Evolutionary conservation across 2,113 vertebrate genomes (phyloP), one percentile per base, ranked within the genome.

Genomic region (Hepsetus odoe): DNA sequence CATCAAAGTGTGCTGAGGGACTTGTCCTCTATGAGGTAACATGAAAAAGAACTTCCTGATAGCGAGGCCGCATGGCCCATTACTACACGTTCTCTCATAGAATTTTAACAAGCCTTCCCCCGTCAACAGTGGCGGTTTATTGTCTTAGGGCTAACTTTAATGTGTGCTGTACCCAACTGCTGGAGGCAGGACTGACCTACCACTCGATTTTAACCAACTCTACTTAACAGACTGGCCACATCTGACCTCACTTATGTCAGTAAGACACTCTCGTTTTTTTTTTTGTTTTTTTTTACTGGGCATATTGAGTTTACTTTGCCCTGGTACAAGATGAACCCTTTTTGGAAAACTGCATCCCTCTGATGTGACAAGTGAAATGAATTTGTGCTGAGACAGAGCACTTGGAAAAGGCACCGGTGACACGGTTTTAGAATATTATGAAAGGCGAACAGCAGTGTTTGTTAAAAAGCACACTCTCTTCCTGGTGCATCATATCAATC

Each of bases 41-140:
- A 85, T 83, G 83, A 85, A 85, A 86, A 83, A 71, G 81, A 83
- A 79, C 79, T 86, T 84, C 69, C 77, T 86, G 69, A 81, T 66
- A 58, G 51, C 32, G 12, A 67, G 62, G 68, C 64, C 42, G 72
- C 64, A 64, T 22, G 24, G 72, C 76, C 80, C 76, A 74, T 85
- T 83, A 83, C 70, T 30, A 35, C 61, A 66, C 33, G 49, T 70
- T 68, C 65, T 55, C 83, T 81, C 76, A 80, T 76, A 35, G 79
- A 86, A 83, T 84, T 83, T 79, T 84, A 83, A 86, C 51, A 55
- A 84, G 78, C 61, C 80, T 32, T 71, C 55, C 79, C 58, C 49
- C 59, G 59, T 56, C 74, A 38, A 28, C 46, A 6, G 24, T 44
- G 30, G 46, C 53, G 62, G 69, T 77, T 77, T 64, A 77, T 61